phyloP scores from a whole-genome alignment of 1,140 invertebrate genomes.

The Mylabris phalerata region DNA sequence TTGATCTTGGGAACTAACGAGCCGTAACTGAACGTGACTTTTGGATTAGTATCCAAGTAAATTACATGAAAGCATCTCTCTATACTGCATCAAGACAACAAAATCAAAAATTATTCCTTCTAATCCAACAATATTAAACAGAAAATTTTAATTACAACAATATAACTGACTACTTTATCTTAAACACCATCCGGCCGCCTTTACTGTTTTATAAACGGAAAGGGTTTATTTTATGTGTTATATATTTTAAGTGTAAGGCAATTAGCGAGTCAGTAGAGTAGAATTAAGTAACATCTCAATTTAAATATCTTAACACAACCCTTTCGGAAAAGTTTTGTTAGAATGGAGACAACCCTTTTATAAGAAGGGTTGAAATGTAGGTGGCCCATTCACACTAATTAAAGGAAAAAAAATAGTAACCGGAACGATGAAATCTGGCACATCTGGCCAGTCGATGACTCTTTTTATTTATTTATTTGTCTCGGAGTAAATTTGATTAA shows the following conservation, averaged over 20 bases:
- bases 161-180: too few relatives aligned
- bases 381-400: conserved; percentile 29
- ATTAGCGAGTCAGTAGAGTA: conserved; percentile 39
- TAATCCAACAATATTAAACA: too few relatives aligned
- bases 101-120: too few relatives aligned
- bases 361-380: conserved; percentile 11
- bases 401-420: conserved; percentile 13
- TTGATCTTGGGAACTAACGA: conserved; percentile 15
- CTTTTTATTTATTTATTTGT: conserved; percentile 25
- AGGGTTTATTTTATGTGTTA: conserved; percentile 36
- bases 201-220: conserved; percentile 3
- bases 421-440: conserved; percentile 20
- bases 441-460: conserved; percentile 33
- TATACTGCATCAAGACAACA: too few relatives aligned
- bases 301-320: conserved; percentile 37
- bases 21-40: conserved; percentile 25
- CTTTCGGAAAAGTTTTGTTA: conserved; percentile 10
- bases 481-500: conserved; percentile 24
- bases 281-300: conserved; percentile 41
- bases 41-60: conserved; percentile 8
- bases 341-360: conserved; percentile 14
- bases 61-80: too few relatives aligned
- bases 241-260: conserved; percentile 34
- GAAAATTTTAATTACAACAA: too few relatives aligned
- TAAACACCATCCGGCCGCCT: not conserved